Evolutionary conservation across 2,113 vertebrate species (phyloP).

Genomic region (Ahaetulla prasina): DNA sequence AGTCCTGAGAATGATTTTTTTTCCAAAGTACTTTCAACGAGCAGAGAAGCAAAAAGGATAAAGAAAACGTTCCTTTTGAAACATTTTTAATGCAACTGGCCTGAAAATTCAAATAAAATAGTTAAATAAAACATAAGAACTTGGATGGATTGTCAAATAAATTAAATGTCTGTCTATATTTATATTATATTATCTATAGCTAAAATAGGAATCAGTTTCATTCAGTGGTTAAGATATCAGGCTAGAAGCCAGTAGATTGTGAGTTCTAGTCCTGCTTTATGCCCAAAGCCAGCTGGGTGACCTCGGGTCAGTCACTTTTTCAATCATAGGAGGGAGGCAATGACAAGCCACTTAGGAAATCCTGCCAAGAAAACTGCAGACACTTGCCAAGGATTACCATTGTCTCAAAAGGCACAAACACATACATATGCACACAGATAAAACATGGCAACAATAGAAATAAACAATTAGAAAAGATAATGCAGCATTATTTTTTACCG

Average conservation of each 20-base stretch:
- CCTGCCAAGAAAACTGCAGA: not conserved
- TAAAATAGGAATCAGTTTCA: not conserved
- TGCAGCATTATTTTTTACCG: not conserved
- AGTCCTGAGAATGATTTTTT: not conserved
- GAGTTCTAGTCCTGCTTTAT: not conserved
- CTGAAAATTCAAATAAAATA: not conserved
- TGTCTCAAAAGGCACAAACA: not conserved
- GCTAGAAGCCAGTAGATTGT: not conserved
- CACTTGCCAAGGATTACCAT: not conserved
- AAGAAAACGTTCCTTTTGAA: conserved; percentile 23
- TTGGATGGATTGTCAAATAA: not conserved
- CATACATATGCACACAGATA: not conserved
- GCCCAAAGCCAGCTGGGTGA: not conserved
- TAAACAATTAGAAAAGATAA: not conserved
- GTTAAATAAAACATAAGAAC: conserved; percentile 2
- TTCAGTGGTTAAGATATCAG: not conserved
- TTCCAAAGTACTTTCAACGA: conserved; percentile 14
- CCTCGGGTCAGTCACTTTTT: not conserved
- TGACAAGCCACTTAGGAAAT: not conserved
- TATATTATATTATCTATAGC: not conserved
- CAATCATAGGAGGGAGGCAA: not conserved
- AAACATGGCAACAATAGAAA: not conserved
- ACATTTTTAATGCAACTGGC: conserved; percentile 7
- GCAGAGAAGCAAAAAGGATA: conserved; percentile 7
- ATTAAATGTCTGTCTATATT: not conserved